Percentiles rank a stretch among this genome's conserved stretches.
Conservation (phyloP, 2,113 vertebrate species). For the Osmerus eperlanus region DNA sequence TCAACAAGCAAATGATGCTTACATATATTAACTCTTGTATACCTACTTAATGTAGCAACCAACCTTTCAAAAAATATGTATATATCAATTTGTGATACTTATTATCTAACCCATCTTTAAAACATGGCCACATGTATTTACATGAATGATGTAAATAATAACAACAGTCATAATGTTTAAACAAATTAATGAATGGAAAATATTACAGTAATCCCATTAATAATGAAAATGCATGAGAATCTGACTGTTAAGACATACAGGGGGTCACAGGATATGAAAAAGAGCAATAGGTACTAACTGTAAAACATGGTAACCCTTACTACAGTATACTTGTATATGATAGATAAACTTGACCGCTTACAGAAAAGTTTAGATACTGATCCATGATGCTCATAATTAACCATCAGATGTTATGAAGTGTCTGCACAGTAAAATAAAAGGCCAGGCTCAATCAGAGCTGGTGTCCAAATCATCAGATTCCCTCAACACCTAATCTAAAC, state of each 20-base stretch:
- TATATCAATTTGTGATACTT: background rate
- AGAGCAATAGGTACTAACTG: too few relatives aligned
- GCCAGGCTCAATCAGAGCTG: background rate
- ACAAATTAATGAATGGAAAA: too few relatives aligned
- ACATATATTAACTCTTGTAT: background rate
- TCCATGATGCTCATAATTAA: too few relatives aligned
- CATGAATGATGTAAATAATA: background rate
- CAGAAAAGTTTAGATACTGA: too few relatives aligned
- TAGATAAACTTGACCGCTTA: too few relatives aligned
- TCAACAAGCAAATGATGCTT: background rate
- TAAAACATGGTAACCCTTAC: too few relatives aligned
- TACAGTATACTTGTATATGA: too few relatives aligned
- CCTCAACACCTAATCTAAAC: background rate
- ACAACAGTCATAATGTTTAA: too few relatives aligned
- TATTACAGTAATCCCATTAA: too few relatives aligned
- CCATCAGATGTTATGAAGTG: background rate
- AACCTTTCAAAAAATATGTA: background rate
- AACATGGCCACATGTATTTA: background rate
- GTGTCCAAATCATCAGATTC: slow-evolving; percentile 1
- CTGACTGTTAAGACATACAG: too few relatives aligned
- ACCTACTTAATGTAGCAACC: background rate
- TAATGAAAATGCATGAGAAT: too few relatives aligned
- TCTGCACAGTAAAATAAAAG: background rate
- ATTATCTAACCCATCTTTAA: background rate
- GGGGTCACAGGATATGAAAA: too few relatives aligned